Percentiles rank a stretch among this genome's conserved stretches.
These are phyloP conservation scores for Diabrotica undecimpunctata DNA, from an alignment of 1,140 invertebrate genomes.

Conservation along the genomic window DNA sequence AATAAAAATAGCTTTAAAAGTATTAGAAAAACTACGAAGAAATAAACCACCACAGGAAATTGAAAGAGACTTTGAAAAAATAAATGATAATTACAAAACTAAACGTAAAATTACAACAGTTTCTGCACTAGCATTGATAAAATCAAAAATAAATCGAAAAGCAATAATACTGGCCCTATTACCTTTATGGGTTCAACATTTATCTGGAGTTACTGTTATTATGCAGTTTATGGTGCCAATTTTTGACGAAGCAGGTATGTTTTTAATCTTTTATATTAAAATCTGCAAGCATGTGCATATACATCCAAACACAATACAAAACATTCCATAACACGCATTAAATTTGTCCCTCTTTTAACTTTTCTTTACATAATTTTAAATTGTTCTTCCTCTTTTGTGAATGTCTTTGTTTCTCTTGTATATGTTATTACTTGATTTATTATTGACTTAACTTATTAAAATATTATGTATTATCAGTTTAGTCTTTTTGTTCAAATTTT, in stretches of 20 bases:
- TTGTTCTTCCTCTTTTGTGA: no score
- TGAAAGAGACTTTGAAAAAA: slow-evolving; percentile 58
- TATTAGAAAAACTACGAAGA: slow-evolving; percentile 65
- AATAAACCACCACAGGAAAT: slow-evolving; percentile 53
- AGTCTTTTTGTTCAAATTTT: no score
- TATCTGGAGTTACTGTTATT: slow-evolving; percentile 62
- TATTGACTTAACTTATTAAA: no score
- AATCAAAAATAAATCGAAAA: slow-evolving; percentile 54
- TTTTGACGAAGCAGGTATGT: slow-evolving; percentile 8
- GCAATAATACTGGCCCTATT: slow-evolving; percentile 67
- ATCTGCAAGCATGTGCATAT: no score
- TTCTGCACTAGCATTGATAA: slow-evolving; percentile 56
- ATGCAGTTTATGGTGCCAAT: slow-evolving; percentile 9
- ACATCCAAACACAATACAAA: no score
- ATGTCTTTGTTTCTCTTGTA: no score
- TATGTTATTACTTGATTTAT: no score
- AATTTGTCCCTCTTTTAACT: no score
- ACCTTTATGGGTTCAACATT: slow-evolving; percentile 70
- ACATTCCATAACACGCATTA: no score
- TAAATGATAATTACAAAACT: slow-evolving; percentile 49
- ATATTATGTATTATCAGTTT: no score
- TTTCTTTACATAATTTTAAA: no score
- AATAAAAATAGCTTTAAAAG: slow-evolving; percentile 57
- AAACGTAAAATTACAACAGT: slow-evolving; percentile 52
- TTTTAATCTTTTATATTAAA: no score